A percentile compares a stretch with the other conserved stretches of the same genome.
These are phyloP conservation scores for Bombus pascuorum DNA, from an alignment of 1,140 invertebrate genomes.

Conservation along the genomic window DNA sequence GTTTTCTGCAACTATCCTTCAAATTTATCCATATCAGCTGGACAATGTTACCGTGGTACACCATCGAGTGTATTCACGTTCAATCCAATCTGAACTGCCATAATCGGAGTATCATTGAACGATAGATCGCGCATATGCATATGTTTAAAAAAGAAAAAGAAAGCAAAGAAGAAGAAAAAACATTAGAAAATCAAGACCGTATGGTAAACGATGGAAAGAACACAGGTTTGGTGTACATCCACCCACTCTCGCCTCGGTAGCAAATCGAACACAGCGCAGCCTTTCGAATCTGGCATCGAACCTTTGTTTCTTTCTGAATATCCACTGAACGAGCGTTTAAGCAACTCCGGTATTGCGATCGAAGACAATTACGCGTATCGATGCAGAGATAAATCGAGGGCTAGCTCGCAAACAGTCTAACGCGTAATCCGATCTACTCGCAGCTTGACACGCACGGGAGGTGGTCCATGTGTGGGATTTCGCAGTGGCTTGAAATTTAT, in stretches of 20 bases:
- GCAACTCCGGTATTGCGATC: not conserved
- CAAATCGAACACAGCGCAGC: too few relatives aligned
- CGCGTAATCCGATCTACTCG: constrained; percentile 46
- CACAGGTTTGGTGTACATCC: not conserved
- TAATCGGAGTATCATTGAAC: too few relatives aligned
- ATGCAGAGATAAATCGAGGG: constrained; percentile 24
- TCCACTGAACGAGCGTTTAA: constrained; percentile 1
- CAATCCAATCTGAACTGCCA: too few relatives aligned
- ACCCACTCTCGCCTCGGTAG: not conserved
- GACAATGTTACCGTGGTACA: too few relatives aligned
- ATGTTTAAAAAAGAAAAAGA: too few relatives aligned
- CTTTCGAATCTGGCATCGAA: constrained; percentile 7
- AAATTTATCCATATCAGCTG: too few relatives aligned
- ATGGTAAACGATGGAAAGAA: too few relatives aligned
- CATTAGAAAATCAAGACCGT: too few relatives aligned
- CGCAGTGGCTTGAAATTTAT: constrained; percentile 25
- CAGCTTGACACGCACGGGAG: constrained; percentile 8
- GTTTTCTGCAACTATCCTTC: too few relatives aligned
- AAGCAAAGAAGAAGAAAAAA: too few relatives aligned
- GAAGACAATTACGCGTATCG: constrained; percentile 26
- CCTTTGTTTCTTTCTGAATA: constrained; percentile 17
- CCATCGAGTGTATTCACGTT: too few relatives aligned
- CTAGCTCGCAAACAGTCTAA: constrained; percentile 24
- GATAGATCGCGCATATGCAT: too few relatives aligned
- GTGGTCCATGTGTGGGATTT: constrained; percentile 38